Percentiles rank a stretch among this genome's conserved stretches.
These are phyloP conservation scores for Tachina grossa DNA, from an alignment of 2,888 invertebrate genomes.

Conservation along the genomic window DNA sequence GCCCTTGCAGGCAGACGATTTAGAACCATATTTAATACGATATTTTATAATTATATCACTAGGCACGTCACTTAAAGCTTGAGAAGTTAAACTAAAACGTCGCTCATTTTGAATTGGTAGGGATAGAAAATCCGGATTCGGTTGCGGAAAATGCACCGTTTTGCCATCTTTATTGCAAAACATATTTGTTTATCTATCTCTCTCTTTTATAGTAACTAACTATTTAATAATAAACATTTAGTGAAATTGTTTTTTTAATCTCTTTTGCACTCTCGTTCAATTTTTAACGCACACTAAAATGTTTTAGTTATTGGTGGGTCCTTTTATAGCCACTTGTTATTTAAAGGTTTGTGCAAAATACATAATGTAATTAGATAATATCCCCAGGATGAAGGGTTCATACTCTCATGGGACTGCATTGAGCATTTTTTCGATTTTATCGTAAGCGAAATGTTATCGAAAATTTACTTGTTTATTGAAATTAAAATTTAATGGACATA, in stretches of 20 bases:
- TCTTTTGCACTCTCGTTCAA: background rate
- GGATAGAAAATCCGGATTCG: conserved; percentile 74
- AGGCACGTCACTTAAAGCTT: conserved; percentile 80
- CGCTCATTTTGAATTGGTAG: conserved; percentile 73
- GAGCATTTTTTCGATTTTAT: no score
- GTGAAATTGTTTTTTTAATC: background rate
- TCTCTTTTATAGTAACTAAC: background rate
- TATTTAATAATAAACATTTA: conserved; percentile 3
- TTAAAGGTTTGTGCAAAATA: conserved; percentile 24
- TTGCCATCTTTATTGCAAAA: conserved; percentile 56
- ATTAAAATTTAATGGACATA: background rate
- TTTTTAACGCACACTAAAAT: conserved; percentile 28
- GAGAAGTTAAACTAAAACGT: conserved; percentile 77
- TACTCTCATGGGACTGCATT: conserved; percentile 14
- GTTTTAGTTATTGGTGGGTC: conserved; percentile 6
- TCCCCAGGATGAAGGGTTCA: conserved; percentile 16
- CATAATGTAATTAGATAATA: conserved; percentile 46
- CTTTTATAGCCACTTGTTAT: conserved; percentile 59
- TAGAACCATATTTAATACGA: conserved; percentile 80
- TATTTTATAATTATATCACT: conserved; percentile 81
- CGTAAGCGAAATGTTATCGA: no score
- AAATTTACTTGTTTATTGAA: no score
- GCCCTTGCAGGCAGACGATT: conserved; percentile 78
- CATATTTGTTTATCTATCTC: conserved; percentile 17
- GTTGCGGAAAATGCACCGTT: conserved; percentile 70